Conservation (phyloP, 2,113 vertebrate species). For the Eupsittula cactorum region DNA sequence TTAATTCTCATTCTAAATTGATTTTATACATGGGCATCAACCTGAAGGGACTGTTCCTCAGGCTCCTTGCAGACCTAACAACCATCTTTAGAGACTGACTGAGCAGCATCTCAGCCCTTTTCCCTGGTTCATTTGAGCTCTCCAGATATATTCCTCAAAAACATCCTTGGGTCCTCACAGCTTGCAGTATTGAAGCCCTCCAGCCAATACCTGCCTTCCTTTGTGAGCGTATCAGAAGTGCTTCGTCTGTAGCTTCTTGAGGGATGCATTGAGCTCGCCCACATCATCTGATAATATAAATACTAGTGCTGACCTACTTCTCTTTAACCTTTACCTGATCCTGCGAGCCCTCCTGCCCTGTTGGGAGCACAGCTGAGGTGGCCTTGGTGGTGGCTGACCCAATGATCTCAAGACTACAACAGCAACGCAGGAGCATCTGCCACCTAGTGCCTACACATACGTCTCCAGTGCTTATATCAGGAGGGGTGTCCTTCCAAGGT, state of each 20-base stretch:
- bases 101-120: not conserved
- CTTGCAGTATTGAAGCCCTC: not conserved
- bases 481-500: not conserved
- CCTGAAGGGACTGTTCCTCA: not conserved
- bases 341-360: not conserved
- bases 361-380: accelerated
- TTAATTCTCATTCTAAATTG: not conserved
- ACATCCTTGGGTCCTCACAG: not conserved
- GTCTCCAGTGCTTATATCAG: not conserved
- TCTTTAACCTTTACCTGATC: not conserved
- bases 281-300: not conserved
- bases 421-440: not conserved
- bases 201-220: not conserved
- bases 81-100: not conserved
- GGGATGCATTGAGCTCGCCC: not conserved
- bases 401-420: not conserved
- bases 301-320: not conserved
- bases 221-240: not conserved
- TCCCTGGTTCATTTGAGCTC: not conserved
- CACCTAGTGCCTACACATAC: no score
- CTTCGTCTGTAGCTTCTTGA: not conserved
- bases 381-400: not conserved
- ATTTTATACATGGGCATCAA: not conserved
- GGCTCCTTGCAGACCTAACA: not conserved
- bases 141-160: not conserved